Conservation (phyloP, 2,797 vertebrate genomes). For the Momotus momota region DNA sequence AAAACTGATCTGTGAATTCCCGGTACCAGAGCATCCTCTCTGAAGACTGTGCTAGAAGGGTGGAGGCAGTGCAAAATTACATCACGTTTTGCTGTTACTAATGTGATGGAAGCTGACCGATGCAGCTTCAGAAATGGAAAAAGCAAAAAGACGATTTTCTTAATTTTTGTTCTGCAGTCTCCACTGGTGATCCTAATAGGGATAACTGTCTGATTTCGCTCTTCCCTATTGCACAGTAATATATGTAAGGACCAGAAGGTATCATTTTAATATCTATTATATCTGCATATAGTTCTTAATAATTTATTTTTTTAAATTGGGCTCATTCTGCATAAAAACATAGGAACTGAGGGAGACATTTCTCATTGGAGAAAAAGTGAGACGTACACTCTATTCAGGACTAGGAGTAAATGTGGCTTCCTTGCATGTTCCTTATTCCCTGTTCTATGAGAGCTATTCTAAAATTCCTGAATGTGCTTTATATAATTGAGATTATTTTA, state of each 20-base stretch:
- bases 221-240: neutral
- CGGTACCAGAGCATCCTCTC: neutral
- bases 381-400: neutral
- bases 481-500: neutral
- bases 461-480: neutral
- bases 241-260: neutral
- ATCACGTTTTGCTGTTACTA: neutral
- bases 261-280: neutral
- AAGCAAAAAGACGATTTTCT: neutral
- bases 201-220: neutral
- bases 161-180: neutral
- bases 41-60: neutral
- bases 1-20: neutral
- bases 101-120: constrained; percentile 11
- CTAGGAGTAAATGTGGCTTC: neutral
- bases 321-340: neutral
- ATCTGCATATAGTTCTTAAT: neutral
- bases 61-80: neutral
- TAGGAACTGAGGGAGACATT: neutral
- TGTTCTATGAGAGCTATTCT: neutral
- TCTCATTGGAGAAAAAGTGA: neutral
- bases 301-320: fast-evolving
- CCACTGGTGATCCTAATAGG: neutral
- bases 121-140: neutral
- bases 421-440: neutral